Base-by-base conservation (phyloP, 2,888 invertebrate genomes). In the Malachius bipustulatus region DNA sequence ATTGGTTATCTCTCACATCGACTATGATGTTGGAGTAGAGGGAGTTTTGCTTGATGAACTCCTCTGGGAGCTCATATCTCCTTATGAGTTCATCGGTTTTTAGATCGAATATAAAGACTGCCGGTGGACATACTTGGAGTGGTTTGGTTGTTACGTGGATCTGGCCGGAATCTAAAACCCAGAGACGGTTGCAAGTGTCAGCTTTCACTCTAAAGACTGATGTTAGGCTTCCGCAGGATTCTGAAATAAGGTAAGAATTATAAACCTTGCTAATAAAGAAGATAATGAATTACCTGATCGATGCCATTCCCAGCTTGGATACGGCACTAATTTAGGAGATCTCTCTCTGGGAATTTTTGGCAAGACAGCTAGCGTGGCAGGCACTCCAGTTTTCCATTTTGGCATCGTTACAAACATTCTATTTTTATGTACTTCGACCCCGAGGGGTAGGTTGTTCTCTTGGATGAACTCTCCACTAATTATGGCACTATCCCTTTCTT, bases 101-200 rank as follows among this genome's bases (percentile, higher is more conserved):
- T 14, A 87, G 63, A 51, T 87, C 77, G 51, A 79, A 84, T 4
- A 82, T 71, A 4, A 78, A 67, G 32, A 85, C 68, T 46, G 79
- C 75, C 0, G 84, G 83, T 1, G 80, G 77, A 47, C 83, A 82
- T 11, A 77, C 59, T 54, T 79, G 81, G 40, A 71, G 71, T 0
- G 81, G 70, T 34, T 65, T 65, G n/a, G 72, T 70, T 10, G 75
- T 75, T 1, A 76, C 70, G 48, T 84, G 73, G 3, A 79, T 72
- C 52, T 80, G 76, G 1, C 87, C 87, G 0, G 83, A 81, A 58
- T 87, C 85, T 38, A 87, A 62, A 0, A 83, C 71, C 85, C 85
- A 87, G 3, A 87, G 63, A 26, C 83, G 70, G 31, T 77, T 75
- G 46, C 87, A 87, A 1, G 70, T 64, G 56, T 87, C 87, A 0